Conservation (phyloP, 2,888 invertebrate species). For the Drosophila longiperda region DNA sequence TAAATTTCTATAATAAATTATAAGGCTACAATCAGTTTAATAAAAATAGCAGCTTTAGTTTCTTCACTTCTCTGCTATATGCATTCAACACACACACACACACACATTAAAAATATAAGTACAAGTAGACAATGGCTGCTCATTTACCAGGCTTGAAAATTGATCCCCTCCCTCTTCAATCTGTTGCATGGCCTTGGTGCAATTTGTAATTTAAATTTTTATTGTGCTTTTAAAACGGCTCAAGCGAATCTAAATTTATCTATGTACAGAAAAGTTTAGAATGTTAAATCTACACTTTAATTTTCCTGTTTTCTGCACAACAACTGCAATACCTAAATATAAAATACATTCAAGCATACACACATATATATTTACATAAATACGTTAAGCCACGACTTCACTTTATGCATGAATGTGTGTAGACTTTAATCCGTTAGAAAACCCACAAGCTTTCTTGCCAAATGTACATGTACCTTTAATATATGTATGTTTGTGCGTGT, state of each 20-base stretch:
- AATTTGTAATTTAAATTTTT: background rate
- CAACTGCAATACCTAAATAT: background rate
- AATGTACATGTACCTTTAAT: background rate
- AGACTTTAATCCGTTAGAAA: conserved; percentile 1
- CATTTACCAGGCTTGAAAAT: background rate
- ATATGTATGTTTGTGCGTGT: background rate
- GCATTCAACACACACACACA: background rate
- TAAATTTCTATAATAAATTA: background rate
- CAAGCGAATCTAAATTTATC: conserved; percentile 29
- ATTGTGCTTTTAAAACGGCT: conserved; percentile 36
- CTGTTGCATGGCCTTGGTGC: conserved; percentile 28
- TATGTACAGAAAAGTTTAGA: background rate
- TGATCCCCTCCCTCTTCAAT: background rate
- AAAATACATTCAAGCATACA: background rate
- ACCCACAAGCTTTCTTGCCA: background rate
- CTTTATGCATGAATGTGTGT: background rate
- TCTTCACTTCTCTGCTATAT: background rate
- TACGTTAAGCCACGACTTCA: conserved; percentile 9
- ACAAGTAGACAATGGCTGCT: background rate
- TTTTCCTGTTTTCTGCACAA: background rate
- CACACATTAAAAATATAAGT: background rate
- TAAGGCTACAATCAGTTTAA: background rate
- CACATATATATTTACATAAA: background rate
- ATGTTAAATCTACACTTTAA: conserved; percentile 23
- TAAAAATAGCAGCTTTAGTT: background rate